Base-by-base conservation (phyloP, 2,113 vertebrate species). In the Siniperca knerii region DNA sequence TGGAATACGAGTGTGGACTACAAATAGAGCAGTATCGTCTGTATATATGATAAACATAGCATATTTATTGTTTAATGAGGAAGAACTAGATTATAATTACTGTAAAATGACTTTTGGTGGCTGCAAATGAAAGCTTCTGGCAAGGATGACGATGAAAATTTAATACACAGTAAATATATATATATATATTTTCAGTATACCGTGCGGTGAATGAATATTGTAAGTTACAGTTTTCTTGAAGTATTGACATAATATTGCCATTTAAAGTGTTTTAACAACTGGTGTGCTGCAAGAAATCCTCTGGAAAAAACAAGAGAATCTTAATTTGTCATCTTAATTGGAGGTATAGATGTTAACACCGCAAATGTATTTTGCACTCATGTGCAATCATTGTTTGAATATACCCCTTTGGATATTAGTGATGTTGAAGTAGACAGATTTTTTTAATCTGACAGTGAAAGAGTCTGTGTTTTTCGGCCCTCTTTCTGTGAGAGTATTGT, bases 101-200 rank as follows among this genome's bases (percentile, higher is more conserved):
- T 37, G 23, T 52, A 54, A 74, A 0, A 18, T 87, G 23, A n/a
- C 20, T 46, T 84, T 75, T 72, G 42, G n/a, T 87, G 61, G 57
- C 66, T 86, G 73, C 84, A 72, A 58, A 85, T 85, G 18, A 66
- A 81, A 62, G 50, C 35, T 81, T 67, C 21, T 77, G 20, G 20
- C 4, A 70, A 62, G 11, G 8, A 71, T 65, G 58, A 71, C 20
- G 15, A 33, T 46, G 25, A 79, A 57, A 74, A 82, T 82, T 67
- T 10, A 70, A 40, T 60, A 78, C 42, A 75, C 10, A 65, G 23
- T 60, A 66, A 21, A 68, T 35, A 0, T 50, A 50, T 54, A 25
- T 71, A 37, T 37, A 37, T 37, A 29, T 64, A 58, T 73, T 65
- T 75, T 64, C 20, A 68, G 33, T 60, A 33, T 69, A 54, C 1